Base-by-base conservation (phyloP, 2,888 invertebrate genomes). In the Drosophila testacea region DNA sequence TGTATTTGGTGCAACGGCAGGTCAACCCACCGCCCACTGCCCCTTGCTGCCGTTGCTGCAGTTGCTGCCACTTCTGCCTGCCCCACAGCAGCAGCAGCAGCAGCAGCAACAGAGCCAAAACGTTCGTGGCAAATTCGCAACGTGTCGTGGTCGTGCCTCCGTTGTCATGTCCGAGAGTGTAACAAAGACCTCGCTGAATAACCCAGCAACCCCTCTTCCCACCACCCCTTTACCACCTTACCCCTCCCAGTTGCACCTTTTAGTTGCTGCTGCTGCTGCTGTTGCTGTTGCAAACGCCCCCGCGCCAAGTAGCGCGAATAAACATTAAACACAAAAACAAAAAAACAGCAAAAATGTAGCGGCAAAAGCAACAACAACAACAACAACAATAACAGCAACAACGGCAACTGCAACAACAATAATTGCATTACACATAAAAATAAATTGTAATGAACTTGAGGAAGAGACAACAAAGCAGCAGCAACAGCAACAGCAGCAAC, bases 401-500 rank as follows among this genome's bases (percentile, higher is more conserved):
- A 50, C 65, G 32, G 57, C 73, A 77, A 65, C 82, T 62, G 68
- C 73, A 76, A 79, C 81, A 77, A 82, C 85, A 84, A 84, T 83
- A 85, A 87, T 81, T 83, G 87, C 85, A 85, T 87, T 84, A 85
- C 87, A 85, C 84, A 85, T 85, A 86, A 86, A 85, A 85, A 84
- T 85, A 85, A 85, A 85, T 85, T 84, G 85, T 84, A 85, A 86
- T 85, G 87, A 86, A 86, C 78, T 77, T 74, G 78, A 75, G 81
- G 84, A 79, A 77, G 73, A 77, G 73, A 69, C 71, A 61, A 75
- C 68, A 69, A 72, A 61, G 80, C 77, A 60, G 66, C 81, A 75
- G 30, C 76, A 61, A n/a, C 70, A 60, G 5, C 51, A 62, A 7
- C 65, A 64, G 13, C 66, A 47, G 11, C 70, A 65, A 36, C 67